Conservation (phyloP, 2,797 vertebrate species). For the Etheostoma nigrum region DNA sequence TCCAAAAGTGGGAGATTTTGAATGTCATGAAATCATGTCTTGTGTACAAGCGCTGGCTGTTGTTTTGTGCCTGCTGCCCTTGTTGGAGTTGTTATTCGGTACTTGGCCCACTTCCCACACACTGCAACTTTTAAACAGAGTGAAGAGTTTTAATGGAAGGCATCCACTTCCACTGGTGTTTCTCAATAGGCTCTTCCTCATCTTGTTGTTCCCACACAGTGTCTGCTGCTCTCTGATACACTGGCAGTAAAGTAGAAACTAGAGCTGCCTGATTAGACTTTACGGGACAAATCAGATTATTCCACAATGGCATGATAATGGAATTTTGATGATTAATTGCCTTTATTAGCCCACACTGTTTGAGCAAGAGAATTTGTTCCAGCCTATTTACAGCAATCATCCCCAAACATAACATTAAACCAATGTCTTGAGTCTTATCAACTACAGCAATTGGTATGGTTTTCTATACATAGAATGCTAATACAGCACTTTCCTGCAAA, state of each 20-base stretch:
- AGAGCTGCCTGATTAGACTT: conserved; percentile 41
- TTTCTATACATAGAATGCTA: background rate
- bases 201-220: conserved; percentile 61
- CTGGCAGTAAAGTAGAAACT: conserved; percentile 13
- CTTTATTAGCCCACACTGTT: conserved; percentile 41
- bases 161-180: conserved; percentile 34
- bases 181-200: conserved; percentile 49
- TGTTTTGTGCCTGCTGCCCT: background rate
- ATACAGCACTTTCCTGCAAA: background rate
- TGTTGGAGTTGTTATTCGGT: conserved; percentile 55
- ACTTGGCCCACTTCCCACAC: conserved; percentile 52
- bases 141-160: conserved; percentile 70
- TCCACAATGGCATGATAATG: conserved; percentile 24
- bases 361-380: conserved; percentile 26
- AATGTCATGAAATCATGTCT: conserved; percentile 15
- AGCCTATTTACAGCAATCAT: conserved; percentile 45
- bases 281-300: conserved; percentile 39
- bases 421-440: background rate
- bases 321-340: conserved; percentile 37
- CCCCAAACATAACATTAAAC: conserved; percentile 7
- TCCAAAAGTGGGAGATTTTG: conserved; percentile 26
- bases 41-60: conserved; percentile 14
- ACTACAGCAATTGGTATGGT: background rate
- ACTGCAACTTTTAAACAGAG: conserved; percentile 40
- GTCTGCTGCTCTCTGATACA: conserved; percentile 12